Base-by-base conservation (phyloP, 2,113 vertebrate species). In the Heterochromis multidens region DNA sequence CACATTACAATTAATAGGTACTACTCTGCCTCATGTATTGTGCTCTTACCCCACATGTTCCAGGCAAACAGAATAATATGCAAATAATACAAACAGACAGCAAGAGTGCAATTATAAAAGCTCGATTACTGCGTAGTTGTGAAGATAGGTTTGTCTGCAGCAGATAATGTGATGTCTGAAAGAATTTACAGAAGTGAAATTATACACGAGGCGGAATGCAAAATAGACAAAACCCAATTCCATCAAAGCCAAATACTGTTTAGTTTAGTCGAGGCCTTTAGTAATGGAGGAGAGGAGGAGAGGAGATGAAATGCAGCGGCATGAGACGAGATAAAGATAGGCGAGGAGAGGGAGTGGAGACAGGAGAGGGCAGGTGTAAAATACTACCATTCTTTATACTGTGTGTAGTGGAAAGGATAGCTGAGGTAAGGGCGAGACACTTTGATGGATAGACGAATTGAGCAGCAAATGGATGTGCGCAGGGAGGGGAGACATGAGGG, bases 381-480 rank as follows among this genome's bases (percentile, higher is more conserved):
- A 88, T 79, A 90, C 90, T 29, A 21, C 70, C 67, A 17, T n/a
- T 77, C 86, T 85, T 81, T 83, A 81, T 27, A 31, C 77, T 56
- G 84, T 62, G 72, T 60, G 81, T 11, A 77, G 43, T 27, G 84
- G 76, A 83, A 86, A 85, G 83, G 84, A 87, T 43, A 81, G 62
- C 83, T 31, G 89, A 88, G 83, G 83, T 83, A 63, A 88, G 79
- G 84, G 19, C 19, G 58, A 85, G 88, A 89, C 92, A 79, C 57
- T 54, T 21, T 92, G 92, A 93, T 92, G 89, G 90, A 92, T 88
- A 56, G 89, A 92, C 13, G 56, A 87, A 79, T 62, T 16, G 77
- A 79, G 67, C 63, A 60, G 87, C 59, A 17, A 77, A 29, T 74
- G 43, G 79, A 84, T 79, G 82, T 19, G 84, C 61, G 77, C 19